These are phyloP conservation scores for Chironomus tepperi DNA, from an alignment of 1,140 invertebrate genomes.

Conservation along the genomic window DNA sequence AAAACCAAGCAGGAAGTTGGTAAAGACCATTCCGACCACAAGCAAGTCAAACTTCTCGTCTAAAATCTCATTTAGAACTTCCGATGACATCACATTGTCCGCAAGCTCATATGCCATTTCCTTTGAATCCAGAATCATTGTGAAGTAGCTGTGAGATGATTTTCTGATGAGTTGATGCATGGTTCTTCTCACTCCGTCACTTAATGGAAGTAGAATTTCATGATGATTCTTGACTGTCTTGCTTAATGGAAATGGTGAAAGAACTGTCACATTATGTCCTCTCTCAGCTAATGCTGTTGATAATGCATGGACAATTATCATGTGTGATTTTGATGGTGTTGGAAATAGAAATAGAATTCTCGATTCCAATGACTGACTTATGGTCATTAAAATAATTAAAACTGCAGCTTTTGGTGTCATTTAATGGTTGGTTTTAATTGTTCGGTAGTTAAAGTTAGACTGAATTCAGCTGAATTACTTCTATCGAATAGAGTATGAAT, in stretches of 20 bases:
- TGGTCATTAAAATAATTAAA: background rate
- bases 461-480: no score
- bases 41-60: slow-evolving; percentile 33
- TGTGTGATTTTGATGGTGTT: slow-evolving; percentile 30
- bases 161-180: slow-evolving; percentile 10
- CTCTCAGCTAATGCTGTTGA: slow-evolving; percentile 28
- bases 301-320: slow-evolving; percentile 29
- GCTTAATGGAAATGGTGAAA: slow-evolving; percentile 25
- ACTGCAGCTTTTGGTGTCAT: background rate
- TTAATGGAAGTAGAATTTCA: background rate
- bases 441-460: no score
- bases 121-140: background rate
- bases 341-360: slow-evolving; percentile 31
- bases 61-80: background rate
- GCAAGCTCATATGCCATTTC: background rate
- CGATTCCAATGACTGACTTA: slow-evolving; percentile 2
- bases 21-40: slow-evolving; percentile 34
- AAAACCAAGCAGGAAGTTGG: slow-evolving; percentile 34
- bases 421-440: no score
- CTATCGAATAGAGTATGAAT: no score
- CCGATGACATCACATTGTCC: background rate
- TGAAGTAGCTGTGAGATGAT: background rate
- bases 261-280: slow-evolving; percentile 32
- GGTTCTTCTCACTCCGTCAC: background rate
- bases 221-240: slow-evolving; percentile 22